A percentile compares a stretch with the other conserved stretches of the same genome.
Conservation (phyloP, 1,140 invertebrate genomes). For the Caerostris darwini region DNA sequence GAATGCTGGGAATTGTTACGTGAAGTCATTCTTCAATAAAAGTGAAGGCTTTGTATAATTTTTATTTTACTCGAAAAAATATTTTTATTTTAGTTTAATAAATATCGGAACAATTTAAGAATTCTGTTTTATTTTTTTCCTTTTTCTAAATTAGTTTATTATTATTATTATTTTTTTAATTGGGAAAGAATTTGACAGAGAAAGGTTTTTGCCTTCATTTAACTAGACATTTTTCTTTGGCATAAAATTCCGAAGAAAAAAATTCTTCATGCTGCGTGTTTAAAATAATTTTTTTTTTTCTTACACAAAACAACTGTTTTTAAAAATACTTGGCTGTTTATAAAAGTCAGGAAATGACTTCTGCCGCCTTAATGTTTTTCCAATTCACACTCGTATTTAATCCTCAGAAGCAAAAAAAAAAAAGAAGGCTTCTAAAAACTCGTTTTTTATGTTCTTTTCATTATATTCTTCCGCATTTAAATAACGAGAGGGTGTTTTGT, state of each 20-base stretch:
- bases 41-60: too few relatives aligned
- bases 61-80: too few relatives aligned
- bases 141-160: too few relatives aligned
- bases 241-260: background rate
- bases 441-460: constrained; percentile 10
- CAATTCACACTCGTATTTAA: background rate
- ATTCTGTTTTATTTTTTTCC: too few relatives aligned
- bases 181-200: too few relatives aligned
- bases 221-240: too few relatives aligned
- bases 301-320: background rate
- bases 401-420: background rate
- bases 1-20: too few relatives aligned
- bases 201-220: too few relatives aligned
- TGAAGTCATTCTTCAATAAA: too few relatives aligned
- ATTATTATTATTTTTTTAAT: too few relatives aligned
- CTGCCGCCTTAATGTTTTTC: background rate
- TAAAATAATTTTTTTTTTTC: background rate
- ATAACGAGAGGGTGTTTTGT: constrained; percentile 19
- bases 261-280: background rate
- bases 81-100: too few relatives aligned
- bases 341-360: constrained; percentile 13
- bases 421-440: background rate
- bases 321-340: background rate
- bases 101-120: too few relatives aligned
- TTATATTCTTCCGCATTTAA: constrained; percentile 31